Conservation (phyloP, 1,140 invertebrate species). For the Pygmarrhopalites habei region DNA sequence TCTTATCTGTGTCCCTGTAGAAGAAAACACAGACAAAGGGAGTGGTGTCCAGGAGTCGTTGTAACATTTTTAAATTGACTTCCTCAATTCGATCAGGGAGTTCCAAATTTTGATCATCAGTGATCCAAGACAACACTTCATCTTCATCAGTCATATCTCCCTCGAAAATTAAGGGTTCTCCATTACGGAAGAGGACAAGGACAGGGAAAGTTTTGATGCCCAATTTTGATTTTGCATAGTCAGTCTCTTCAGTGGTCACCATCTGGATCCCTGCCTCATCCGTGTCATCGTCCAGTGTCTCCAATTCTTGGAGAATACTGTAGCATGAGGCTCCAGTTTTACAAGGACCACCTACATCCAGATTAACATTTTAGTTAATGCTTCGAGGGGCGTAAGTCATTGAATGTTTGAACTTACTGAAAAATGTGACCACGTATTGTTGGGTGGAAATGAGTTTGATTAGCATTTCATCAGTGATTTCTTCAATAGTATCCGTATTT, state of each 20-base stretch:
- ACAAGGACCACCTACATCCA: slow-evolving; percentile 62
- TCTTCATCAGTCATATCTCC: slow-evolving; percentile 83
- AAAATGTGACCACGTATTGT: slow-evolving; percentile 89
- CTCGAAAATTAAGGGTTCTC: slow-evolving; percentile 41
- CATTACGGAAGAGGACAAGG: slow-evolving; percentile 84
- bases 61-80: slow-evolving; percentile 83
- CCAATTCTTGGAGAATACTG: slow-evolving; percentile 72
- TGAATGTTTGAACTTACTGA: slow-evolving; percentile 77
- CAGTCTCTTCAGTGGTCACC: slow-evolving; percentile 79
- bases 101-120: slow-evolving; percentile 82
- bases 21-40: slow-evolving; percentile 86
- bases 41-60: slow-evolving; percentile 79
- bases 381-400: too few species aligned
- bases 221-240: slow-evolving; percentile 68
- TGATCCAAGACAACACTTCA: slow-evolving; percentile 81
- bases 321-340: slow-evolving; percentile 79
- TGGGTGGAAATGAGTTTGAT: slow-evolving; percentile 78
- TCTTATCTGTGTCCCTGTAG: slow-evolving; percentile 84
- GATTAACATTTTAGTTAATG: too few species aligned
- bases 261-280: slow-evolving; percentile 90
- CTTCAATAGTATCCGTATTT: slow-evolving; percentile 85
- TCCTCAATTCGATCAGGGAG: slow-evolving; percentile 89
- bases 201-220: slow-evolving; percentile 76
- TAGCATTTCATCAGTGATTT: slow-evolving; percentile 88
- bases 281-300: slow-evolving; percentile 87